Percentiles rank a stretch among this genome's conserved stretches.
Conservation (phyloP, 2,888 invertebrate species). For the Eumacrocentrus americanus region DNA sequence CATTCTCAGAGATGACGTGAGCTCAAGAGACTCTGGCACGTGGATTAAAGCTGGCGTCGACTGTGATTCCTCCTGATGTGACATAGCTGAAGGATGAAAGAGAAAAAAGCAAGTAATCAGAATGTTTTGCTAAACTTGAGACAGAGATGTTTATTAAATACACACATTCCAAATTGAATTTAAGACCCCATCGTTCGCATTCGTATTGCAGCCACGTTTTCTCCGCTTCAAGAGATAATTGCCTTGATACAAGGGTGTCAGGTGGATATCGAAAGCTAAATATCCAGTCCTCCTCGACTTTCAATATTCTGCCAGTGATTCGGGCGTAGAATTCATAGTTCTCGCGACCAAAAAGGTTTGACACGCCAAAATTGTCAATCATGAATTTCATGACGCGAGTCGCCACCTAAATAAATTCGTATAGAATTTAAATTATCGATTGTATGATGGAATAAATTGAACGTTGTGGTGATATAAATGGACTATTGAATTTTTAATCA, state of each 20-base stretch:
- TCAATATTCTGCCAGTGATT: slow-evolving; percentile 89
- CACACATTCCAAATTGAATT: slow-evolving; percentile 81
- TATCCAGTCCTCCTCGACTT: slow-evolving; percentile 95
- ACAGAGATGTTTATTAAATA: slow-evolving; percentile 29
- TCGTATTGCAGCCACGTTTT: slow-evolving; percentile 90
- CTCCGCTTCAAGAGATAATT: slow-evolving; percentile 85
- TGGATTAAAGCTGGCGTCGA: slow-evolving; percentile 85
- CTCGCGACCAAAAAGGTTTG: slow-evolving; percentile 91
- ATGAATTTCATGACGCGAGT: slow-evolving; percentile 96
- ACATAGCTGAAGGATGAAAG: slow-evolving; percentile 66
- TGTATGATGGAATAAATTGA: too few relatives aligned
- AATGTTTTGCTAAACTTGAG: background rate
- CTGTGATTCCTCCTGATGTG: slow-evolving; percentile 88
- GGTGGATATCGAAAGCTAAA: slow-evolving; percentile 92
- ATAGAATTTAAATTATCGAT: too few relatives aligned
- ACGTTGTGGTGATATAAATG: too few relatives aligned
- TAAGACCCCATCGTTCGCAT: slow-evolving; percentile 86
- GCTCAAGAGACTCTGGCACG: slow-evolving; percentile 66
- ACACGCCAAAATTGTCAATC: slow-evolving; percentile 96
- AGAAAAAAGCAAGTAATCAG: background rate
- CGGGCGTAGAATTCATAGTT: slow-evolving; percentile 96
- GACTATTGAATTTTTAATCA: too few relatives aligned
- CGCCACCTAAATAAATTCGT: slow-evolving; percentile 75
- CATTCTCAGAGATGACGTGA: slow-evolving; percentile 76
- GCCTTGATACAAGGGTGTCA: slow-evolving; percentile 67